phyloP scores from a whole-genome alignment of 2,888 invertebrate genomes.

The Eudasyphora cyanicolor region DNA sequence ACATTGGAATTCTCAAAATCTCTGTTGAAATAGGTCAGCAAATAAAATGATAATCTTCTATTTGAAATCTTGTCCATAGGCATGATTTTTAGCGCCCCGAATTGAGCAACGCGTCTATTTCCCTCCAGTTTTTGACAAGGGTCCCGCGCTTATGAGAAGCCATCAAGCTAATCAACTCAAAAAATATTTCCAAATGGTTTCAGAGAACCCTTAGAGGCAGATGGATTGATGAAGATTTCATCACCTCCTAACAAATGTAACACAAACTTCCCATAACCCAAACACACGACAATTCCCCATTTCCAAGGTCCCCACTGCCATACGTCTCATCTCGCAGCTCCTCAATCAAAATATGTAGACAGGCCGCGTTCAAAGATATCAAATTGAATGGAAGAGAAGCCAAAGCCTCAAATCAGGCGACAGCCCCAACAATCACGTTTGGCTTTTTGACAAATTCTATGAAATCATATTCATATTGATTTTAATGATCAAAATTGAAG shows the following conservation, averaged over 20 bases:
- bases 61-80: constrained; percentile 41
- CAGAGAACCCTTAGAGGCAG: constrained; percentile 35
- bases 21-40: not conserved
- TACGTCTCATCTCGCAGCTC: not conserved
- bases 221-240: constrained; percentile 26
- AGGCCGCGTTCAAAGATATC: not conserved
- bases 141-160: constrained; percentile 32
- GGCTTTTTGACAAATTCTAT: constrained; percentile 40
- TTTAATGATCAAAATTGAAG: constrained; percentile 59
- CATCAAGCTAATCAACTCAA: constrained; percentile 15
- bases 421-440: constrained; percentile 15
- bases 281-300: not conserved
- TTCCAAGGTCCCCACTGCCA: not conserved
- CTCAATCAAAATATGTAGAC: not conserved
- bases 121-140: constrained; percentile 50
- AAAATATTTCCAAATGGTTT: constrained; percentile 43
- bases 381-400: not conserved
- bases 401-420: not conserved
- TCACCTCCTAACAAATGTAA: constrained; percentile 11
- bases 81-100: constrained; percentile 61
- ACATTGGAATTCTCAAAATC: not conserved
- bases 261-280: not conserved
- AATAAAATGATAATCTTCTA: constrained; percentile 8
- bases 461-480: constrained; percentile 43
- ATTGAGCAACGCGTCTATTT: constrained; percentile 31